Conservation (phyloP, 2,113 vertebrate genomes). For the Alligator mississippiensis region DNA sequence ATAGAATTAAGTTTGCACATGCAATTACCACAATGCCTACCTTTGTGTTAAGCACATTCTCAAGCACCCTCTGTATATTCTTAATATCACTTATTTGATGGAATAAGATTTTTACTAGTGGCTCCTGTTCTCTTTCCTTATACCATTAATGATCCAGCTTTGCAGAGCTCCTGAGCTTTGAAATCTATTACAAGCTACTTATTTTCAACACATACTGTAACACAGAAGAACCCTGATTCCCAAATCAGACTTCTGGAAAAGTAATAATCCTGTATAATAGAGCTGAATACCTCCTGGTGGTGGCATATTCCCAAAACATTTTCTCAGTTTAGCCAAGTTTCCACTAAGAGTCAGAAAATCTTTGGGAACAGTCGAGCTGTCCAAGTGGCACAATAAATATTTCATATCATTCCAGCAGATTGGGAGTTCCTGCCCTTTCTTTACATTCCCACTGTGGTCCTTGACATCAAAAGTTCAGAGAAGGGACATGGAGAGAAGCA, state of each 20-base stretch:
- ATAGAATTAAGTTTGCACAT: not conserved
- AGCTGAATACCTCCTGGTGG: slow-evolving; percentile 65
- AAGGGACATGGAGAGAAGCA: not conserved
- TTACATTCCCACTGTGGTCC: not conserved
- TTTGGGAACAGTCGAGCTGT: slow-evolving; percentile 8
- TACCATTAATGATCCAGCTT: slow-evolving; percentile 40
- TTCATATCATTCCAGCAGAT: slow-evolving; percentile 44
- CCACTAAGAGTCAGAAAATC: slow-evolving; percentile 45
- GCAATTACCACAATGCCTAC: not conserved
- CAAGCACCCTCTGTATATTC: not conserved
- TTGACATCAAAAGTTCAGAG: not conserved
- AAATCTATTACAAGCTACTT: slow-evolving; percentile 69
- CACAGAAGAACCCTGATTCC: slow-evolving; percentile 21
- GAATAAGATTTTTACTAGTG: not conserved
- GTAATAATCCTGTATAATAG: slow-evolving; percentile 71
- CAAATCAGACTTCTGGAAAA: slow-evolving; percentile 71
- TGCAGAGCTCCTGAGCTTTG: slow-evolving; percentile 6
- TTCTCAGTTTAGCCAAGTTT: slow-evolving; percentile 57
- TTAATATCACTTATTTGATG: slow-evolving; percentile 34
- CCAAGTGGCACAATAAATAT: slow-evolving; percentile 56
- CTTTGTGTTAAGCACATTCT: not conserved
- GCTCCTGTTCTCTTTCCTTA: slow-evolving; percentile 26
- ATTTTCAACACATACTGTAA: slow-evolving; percentile 68
- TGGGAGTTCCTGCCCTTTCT: not conserved
- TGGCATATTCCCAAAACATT: slow-evolving; percentile 35